These are phyloP conservation scores for Papilio dardanus DNA, from an alignment of 1,140 invertebrate genomes.

Conservation along the genomic window DNA sequence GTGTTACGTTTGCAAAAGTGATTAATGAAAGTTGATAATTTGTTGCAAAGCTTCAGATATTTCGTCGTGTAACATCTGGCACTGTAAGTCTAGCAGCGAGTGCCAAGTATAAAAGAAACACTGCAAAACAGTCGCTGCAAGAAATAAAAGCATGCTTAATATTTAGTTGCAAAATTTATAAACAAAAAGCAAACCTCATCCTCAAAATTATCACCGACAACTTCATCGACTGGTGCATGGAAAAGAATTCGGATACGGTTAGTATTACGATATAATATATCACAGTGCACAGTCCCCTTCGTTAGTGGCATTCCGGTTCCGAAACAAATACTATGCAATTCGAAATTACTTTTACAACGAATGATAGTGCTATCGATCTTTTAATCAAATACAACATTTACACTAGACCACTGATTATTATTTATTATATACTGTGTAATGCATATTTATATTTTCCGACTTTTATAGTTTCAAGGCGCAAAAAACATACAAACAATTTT, in stretches of 20 bases:
- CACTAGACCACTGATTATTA: not conserved
- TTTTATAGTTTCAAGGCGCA: not conserved
- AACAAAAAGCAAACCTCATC: slow-evolving; percentile 74
- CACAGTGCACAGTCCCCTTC: not conserved
- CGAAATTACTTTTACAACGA: not conserved
- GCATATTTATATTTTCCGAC: not conserved
- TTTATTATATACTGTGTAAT: not conserved
- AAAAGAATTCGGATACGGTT: slow-evolving; percentile 63
- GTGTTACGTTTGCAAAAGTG: not conserved
- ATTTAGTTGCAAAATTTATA: slow-evolving; percentile 46
- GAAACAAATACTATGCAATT: not conserved
- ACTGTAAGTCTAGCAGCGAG: slow-evolving; percentile 17
- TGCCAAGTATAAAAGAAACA: not conserved
- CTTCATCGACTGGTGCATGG: slow-evolving; percentile 80
- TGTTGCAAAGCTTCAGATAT: not conserved
- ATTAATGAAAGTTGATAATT: slow-evolving; percentile 6
- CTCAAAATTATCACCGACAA: slow-evolving; percentile 70
- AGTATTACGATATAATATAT: slow-evolving; percentile 29
- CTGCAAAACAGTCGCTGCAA: slow-evolving; percentile 26
- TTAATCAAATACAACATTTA: not conserved
- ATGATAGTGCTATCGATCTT: too few species aligned
- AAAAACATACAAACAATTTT: not conserved
- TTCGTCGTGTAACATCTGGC: slow-evolving; percentile 13
- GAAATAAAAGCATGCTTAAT: slow-evolving; percentile 38
- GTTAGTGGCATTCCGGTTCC: not conserved